Base-by-base conservation (phyloP, 2,797 vertebrate species). In the Macrochelys suwanniensis region DNA sequence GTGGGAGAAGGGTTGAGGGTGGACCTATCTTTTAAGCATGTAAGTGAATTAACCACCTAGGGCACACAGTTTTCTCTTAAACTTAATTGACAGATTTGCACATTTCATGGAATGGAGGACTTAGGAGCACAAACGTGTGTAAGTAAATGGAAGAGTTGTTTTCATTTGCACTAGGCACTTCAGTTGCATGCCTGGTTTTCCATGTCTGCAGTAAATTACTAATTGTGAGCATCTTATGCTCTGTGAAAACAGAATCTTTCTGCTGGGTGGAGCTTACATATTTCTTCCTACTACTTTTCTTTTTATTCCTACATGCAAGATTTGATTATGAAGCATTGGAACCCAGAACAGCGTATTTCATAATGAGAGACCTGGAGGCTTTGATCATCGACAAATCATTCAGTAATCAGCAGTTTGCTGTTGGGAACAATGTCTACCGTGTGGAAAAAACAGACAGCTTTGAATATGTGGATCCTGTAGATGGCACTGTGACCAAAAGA, bases 311-410 rank as follows among this genome's bases (percentile, higher is more conserved):
- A 4, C 56, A 3, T 91, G 15, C 80, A 96, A 99, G 99, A 98
- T 99, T 99, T 98, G 99, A 99, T 98, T 99, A 99, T 21, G 99
- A 99, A 97, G 99, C 98, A 13, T 97, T 99, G 97, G 99, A 99
- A 80, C 99, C 99, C 74, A 99, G 99, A 88, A 98, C 98, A 19
- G 99, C 99, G 0, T 99, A 99, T 97, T 99, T 99, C 98, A 98
- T 99, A 98, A 99, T 99, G 99, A 99, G 98, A 97, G 99, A 99
- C 94, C 97, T 99, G 97, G 99, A 99, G 96, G 97, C 98, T 71
- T 98, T 99, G 91, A 98, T 99, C 95, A 98, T 98, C 82, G 99
- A 99, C 97, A 99, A 99, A 97, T 98, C 99, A 0, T 99, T 99
- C 98, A 98, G 97, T 79, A 99, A 97, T 97, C 99, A 99, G 97